Evolutionary conservation across 2,888 invertebrate genomes (phyloP), one percentile per base, ranked within the genome.

Genomic region (Bembecia ichneumoniformis): DNA sequence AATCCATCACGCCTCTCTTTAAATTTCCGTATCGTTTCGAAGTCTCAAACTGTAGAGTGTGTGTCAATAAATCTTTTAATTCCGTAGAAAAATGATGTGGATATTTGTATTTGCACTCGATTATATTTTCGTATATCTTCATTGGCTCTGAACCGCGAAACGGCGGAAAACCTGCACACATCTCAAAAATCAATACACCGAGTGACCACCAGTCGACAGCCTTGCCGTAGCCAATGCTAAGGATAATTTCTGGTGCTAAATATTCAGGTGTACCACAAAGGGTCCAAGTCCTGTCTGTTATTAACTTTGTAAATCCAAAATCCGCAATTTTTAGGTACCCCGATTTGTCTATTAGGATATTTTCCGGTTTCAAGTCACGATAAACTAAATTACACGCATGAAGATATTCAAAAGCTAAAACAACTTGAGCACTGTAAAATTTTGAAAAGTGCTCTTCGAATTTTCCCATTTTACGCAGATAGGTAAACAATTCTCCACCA

Each of bases 181-280:
- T 95, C 84, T 97, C 97, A 74, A 90, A 97, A 3, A 97, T 79
- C 2, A 98, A 84, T 7, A 97, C 89, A 0, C 96, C 98, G 44
- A 95, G 89, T 0, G 97, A 93, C 98, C 98, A 99, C 96, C 97
- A 99, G 68, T 99, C 98, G 0, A 96, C 98, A 0, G 96, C 93
- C 64, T 90, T 92, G 44, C 96, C 95, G 77, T 99, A 98, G 0
- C 97, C 97, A 76, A 95, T 96, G 56, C 93, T 94, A 48, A 96
- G 89, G 58, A 98, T 96, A 17, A 94, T 92, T 82, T 98, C 98
- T 1, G 96, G 96, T 0, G 99, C 98, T 53, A 99, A 86, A 78
- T 99, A 99, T 78, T 99, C 98, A 0, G 98, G 98, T 0, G 99
- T 99, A 0, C 98, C 98, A 72, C 98, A 98, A 17, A 98, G 78